Conservation (phyloP, 2,888 invertebrate species). For the Volucella zonaria region DNA sequence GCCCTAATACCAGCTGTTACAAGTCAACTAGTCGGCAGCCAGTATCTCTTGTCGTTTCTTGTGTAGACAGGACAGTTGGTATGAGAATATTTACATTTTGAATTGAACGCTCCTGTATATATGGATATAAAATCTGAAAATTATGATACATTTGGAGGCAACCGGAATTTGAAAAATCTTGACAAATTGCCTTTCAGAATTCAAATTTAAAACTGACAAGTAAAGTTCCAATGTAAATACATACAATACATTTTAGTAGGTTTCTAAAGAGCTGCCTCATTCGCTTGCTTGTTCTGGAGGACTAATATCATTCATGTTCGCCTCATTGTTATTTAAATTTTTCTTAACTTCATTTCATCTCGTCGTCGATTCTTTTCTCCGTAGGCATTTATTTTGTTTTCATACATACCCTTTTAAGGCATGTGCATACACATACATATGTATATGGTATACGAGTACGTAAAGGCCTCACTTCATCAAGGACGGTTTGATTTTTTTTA, state of each 20-base stretch:
- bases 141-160: too few species aligned
- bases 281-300: conserved; percentile 4
- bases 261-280: conserved; percentile 15
- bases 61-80: too few species aligned
- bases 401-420: background rate
- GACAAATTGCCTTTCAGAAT: too few species aligned
- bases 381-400: conserved; percentile 51
- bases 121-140: too few species aligned
- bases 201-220: conserved; percentile 17
- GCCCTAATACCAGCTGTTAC: too few species aligned
- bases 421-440: conserved; percentile 3
- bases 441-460: background rate
- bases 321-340: conserved; percentile 69
- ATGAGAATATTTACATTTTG: too few species aligned
- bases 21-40: too few species aligned
- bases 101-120: too few species aligned
- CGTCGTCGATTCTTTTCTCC: conserved; percentile 8
- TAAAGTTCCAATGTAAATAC: conserved; percentile 1
- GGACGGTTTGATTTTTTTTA: conserved; percentile 31
- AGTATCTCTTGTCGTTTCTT: too few species aligned
- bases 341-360: conserved; percentile 25
- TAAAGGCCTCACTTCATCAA: conserved; percentile 45
- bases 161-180: too few species aligned
- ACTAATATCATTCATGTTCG: conserved; percentile 53
- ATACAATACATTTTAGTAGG: background rate